phyloP scores from a whole-genome alignment of 2,113 vertebrate genomes.

The Tor tambroides region DNA sequence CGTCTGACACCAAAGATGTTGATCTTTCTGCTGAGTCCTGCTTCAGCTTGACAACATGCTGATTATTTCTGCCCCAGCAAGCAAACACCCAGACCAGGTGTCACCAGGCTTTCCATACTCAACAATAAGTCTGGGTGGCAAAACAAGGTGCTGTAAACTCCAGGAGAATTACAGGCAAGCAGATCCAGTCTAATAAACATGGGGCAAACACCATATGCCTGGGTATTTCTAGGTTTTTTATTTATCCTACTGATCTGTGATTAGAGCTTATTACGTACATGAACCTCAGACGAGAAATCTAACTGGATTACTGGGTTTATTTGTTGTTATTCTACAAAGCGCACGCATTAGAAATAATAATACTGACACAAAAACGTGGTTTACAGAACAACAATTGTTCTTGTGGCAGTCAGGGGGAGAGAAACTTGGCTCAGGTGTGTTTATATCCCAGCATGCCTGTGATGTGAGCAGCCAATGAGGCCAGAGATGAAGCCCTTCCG shows the following conservation, averaged over 20 bases:
- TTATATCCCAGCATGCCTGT: conserved; percentile 22
- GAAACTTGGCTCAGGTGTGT: conserved; percentile 15
- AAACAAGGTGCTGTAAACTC: conserved; percentile 16
- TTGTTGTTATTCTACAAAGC: neutral
- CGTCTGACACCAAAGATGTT: conserved; percentile 19
- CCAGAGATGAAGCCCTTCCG: conserved; percentile 36
- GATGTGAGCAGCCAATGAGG: conserved; percentile 46
- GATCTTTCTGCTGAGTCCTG: conserved; percentile 24
- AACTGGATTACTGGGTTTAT: neutral
- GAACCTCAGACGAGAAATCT: neutral
- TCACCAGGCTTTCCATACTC: neutral
- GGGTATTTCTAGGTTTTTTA: neutral
- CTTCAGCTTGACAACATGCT: conserved; percentile 14
- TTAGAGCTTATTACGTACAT: neutral
- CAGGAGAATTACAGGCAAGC: conserved; percentile 16
- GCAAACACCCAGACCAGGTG: conserved; percentile 29
- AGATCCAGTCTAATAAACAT: conserved; percentile 7
- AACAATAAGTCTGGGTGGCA: neutral
- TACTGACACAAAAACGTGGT: neutral
- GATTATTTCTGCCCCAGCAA: conserved; percentile 18
- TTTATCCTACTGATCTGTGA: neutral
- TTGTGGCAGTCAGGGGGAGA: conserved; percentile 15
- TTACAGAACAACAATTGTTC: neutral
- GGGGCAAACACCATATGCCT: conserved; percentile 10
- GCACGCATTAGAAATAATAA: neutral